These are phyloP conservation scores for Brachionus manjavacas DNA, from an alignment of 1,140 invertebrate species.

Conservation along the genomic window DNA sequence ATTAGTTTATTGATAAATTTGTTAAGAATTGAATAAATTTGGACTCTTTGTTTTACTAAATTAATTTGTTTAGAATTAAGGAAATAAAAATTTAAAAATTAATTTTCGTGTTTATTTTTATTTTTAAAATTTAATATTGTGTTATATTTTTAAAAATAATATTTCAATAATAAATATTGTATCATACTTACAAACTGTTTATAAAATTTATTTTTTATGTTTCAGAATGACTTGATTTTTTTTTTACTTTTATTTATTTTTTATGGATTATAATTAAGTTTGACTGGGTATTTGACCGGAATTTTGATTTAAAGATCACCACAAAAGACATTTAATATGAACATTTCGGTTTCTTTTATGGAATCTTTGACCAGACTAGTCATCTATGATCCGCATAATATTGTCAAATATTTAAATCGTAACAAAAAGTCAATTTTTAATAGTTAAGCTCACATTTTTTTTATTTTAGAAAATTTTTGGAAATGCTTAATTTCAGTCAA, in stretches of 20 bases:
- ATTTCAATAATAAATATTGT: too few relatives aligned
- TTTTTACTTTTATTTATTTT: neutral
- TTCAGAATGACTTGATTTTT: too few relatives aligned
- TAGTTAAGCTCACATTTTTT: neutral
- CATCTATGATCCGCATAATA: conserved; percentile 38
- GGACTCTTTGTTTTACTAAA: too few relatives aligned
- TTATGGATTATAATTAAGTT: neutral
- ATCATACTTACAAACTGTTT: too few relatives aligned
- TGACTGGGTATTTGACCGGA: neutral
- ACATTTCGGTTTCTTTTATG: neutral
- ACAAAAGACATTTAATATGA: neutral
- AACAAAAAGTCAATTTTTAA: neutral
- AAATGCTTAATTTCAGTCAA: neutral
- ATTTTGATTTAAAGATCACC: conserved; percentile 8
- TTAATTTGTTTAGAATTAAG: too few relatives aligned
- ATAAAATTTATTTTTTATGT: too few relatives aligned
- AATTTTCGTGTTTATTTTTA: too few relatives aligned
- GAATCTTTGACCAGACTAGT: neutral
- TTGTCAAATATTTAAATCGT: conserved; percentile 26
- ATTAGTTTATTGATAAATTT: too few relatives aligned
- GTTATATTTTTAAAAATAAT: too few relatives aligned
- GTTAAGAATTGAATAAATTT: too few relatives aligned
- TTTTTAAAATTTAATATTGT: too few relatives aligned
- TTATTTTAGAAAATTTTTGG: neutral
- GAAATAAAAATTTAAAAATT: too few relatives aligned